Evolutionary conservation across 1,140 invertebrate genomes (phyloP).

Genomic region (Drosophila sproati): DNA sequence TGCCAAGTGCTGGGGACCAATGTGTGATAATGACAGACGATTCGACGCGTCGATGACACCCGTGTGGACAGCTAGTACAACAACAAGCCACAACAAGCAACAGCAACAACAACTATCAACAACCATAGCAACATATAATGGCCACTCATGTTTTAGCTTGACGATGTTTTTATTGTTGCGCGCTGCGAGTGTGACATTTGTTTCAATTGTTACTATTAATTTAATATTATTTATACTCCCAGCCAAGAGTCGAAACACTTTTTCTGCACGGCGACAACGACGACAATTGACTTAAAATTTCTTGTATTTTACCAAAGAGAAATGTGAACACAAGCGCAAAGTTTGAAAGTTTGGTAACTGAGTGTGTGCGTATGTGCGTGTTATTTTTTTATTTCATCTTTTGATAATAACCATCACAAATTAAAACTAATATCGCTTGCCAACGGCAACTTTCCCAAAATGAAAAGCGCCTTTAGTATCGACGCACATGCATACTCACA

Average conservation of each 20-base stretch:
- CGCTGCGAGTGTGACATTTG: slow-evolving; percentile 48
- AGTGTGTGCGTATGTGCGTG: background rate
- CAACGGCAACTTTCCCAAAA: slow-evolving; percentile 73
- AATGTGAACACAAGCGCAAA: slow-evolving; percentile 55
- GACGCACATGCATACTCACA: background rate
- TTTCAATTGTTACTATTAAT: slow-evolving; percentile 80
- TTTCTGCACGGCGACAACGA: slow-evolving; percentile 66
- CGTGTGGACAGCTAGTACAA: slow-evolving; percentile 36
- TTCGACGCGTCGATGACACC: slow-evolving; percentile 45
- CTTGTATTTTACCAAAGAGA: slow-evolving; percentile 64
- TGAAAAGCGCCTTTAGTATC: slow-evolving; percentile 63
- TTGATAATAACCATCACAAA: slow-evolving; percentile 79
- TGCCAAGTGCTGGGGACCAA: background rate
- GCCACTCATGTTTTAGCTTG: slow-evolving; percentile 54
- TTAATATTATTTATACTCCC: slow-evolving; percentile 63
- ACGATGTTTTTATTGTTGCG: slow-evolving; percentile 61
- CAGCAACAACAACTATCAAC: no score
- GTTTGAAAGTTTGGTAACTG: slow-evolving; percentile 71
- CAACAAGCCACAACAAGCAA: no score
- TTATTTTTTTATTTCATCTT: slow-evolving; percentile 64
- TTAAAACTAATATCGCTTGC: slow-evolving; percentile 69
- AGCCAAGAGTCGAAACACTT: slow-evolving; percentile 43
- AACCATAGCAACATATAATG: slow-evolving; percentile 5
- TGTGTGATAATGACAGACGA: slow-evolving; percentile 30
- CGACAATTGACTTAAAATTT: slow-evolving; percentile 80